Conservation (phyloP, 2,888 invertebrate species). For the Saturnia pavonia region DNA sequence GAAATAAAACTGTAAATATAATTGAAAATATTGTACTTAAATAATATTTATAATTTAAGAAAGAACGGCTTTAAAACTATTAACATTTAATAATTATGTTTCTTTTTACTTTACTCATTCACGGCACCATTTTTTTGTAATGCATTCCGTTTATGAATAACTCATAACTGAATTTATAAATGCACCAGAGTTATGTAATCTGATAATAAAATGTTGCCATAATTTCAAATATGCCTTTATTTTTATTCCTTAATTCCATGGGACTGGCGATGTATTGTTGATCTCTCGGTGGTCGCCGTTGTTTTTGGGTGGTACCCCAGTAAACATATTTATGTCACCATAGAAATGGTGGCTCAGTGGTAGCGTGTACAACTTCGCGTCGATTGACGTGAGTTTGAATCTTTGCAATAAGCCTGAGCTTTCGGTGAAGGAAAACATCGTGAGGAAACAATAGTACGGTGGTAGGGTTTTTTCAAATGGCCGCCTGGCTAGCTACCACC, state of each 20-base stretch:
- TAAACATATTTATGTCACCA: too few species aligned
- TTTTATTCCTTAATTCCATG: not conserved
- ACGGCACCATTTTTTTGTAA: constrained; percentile 1
- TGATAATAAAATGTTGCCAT: constrained; percentile 14
- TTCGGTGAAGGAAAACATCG: too few species aligned
- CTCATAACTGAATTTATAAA: not conserved
- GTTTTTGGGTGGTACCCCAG: too few species aligned
- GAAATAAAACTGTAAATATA: constrained; percentile 1
- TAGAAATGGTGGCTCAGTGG: too few species aligned
- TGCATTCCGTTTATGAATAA: not conserved
- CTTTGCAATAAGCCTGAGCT: too few species aligned
- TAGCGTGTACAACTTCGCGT: too few species aligned
- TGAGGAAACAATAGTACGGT: too few species aligned
- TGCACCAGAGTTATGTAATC: constrained; percentile 1
- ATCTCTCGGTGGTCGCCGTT: too few species aligned
- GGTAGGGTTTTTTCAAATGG: too few species aligned
- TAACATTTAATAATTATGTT: constrained; percentile 25
- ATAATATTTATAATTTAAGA: constrained; percentile 53
- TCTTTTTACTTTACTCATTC: constrained; percentile 17
- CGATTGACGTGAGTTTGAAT: too few species aligned
- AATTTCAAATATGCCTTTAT: not conserved
- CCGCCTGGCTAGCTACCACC: too few species aligned
- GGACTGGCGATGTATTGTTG: too few species aligned
- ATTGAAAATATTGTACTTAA: constrained; percentile 27
- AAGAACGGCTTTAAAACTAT: constrained; percentile 59